Evolutionary conservation across 2,888 invertebrate species (phyloP).

Genomic region (Drosophila differens): DNA sequence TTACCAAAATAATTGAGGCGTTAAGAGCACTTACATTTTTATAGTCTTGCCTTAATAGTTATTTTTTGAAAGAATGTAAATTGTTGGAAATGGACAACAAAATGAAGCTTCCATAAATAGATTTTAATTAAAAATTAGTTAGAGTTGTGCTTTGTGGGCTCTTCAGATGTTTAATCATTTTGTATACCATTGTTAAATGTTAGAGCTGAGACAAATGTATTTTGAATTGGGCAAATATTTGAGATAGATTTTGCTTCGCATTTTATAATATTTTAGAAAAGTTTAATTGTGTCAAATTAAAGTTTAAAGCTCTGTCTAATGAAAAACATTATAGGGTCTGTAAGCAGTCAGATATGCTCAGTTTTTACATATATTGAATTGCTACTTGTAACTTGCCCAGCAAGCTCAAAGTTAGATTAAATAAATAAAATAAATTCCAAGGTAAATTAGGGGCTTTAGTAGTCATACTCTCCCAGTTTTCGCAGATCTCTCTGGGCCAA

Average conservation of each 20-base stretch:
- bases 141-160: not conserved
- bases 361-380: not conserved
- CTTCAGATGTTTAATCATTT: not conserved
- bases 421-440: not conserved
- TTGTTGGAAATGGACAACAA: not conserved
- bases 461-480: not conserved
- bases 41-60: not conserved
- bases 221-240: not conserved
- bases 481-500: not conserved
- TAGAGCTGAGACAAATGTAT: not conserved
- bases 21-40: not conserved
- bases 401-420: not conserved
- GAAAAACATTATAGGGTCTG: not conserved
- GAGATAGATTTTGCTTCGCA: not conserved
- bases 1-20: constrained; percentile 6
- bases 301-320: not conserved
- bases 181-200: not conserved
- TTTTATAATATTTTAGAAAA: not conserved
- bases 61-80: not conserved
- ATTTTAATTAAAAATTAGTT: constrained; percentile 18
- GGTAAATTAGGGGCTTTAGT: not conserved
- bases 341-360: not conserved
- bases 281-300: not conserved
- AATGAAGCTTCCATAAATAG: not conserved
- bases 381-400: not conserved